Base-by-base conservation (phyloP, 1,140 invertebrate species). In the Plectrocnemia conspersa region DNA sequence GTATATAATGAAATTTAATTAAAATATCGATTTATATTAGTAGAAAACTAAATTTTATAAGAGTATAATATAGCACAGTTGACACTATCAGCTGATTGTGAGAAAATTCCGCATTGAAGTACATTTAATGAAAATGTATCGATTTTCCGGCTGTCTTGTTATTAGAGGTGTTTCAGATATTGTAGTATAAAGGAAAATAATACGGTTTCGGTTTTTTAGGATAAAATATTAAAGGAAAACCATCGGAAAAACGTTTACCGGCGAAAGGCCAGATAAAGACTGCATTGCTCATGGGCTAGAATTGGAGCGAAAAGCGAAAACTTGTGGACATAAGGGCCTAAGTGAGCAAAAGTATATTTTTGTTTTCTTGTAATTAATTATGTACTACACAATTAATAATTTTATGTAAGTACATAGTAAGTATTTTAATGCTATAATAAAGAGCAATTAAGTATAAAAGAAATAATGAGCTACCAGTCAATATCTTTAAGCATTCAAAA, bases 251-350 rank as follows among this genome's bases (percentile, higher is more conserved):
- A 49, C 42, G 33, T 35, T 48, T 15, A 36, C 36, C 4, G 27
- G 7, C 13, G 25, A 24, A 47, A 54, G 33, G 49, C 48, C 27
- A 47, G 54, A 54, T 60, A 60, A 53, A 56, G 53, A 60, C 58
- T 60, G 58, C 58, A 60, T 60, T 56, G 58, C 54, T 52, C 52
- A 32, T 41, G 24, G 11, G 42, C 15, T 25, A 33, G 46, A 52
- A 55, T 18, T 41, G 35, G 44, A 55, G 35, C 52, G 47, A 48
- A 41, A 50, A 29, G 15, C 21, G 21, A 38, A 42, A 53, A 54
- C 57, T 42, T 32, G 40, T n/a, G 29, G 38, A 27, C 45, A 46
- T 55, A 52, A 52, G 38, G 58, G 32, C 40, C 15, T 24, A 46
- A 15, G 18, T 27, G 27, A 49, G 24, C 15, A 32, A 32, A 32